A percentile compares a stretch with the other conserved stretches of the same genome.
Evolutionary conservation across 2,113 vertebrate species (phyloP).

Genomic region (Leucoraja erinaceus): DNA sequence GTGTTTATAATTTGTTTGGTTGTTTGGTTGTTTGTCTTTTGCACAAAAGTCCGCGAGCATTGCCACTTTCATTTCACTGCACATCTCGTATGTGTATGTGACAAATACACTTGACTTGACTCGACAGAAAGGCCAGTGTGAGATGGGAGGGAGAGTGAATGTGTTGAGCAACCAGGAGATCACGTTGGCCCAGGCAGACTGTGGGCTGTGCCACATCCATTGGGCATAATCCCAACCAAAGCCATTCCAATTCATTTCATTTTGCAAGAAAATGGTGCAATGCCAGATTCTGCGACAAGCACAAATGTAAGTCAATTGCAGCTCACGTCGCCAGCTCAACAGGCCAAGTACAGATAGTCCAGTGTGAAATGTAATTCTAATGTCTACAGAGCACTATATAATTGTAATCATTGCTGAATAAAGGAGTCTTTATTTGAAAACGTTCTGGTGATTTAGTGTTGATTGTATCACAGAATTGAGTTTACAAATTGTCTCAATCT

Average conservation of each 20-base stretch:
- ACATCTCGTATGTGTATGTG: no score
- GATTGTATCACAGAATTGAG: not conserved
- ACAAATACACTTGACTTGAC: no score
- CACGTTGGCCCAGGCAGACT: not conserved
- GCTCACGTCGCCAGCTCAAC: not conserved
- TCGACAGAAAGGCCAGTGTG: no score
- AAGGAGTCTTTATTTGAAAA: conserved; percentile 13
- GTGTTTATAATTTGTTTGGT: no score
- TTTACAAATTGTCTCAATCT: conserved; percentile 16
- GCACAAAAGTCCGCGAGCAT: no score
- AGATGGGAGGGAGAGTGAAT: no score
- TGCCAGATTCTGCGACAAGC: not conserved
- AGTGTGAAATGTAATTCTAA: conserved; percentile 21
- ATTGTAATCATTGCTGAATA: conserved; percentile 16
- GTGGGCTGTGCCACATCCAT: not conserved
- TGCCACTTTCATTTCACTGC: no score
- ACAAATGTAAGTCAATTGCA: not conserved
- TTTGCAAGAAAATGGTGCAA: not conserved
- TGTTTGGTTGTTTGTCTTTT: no score
- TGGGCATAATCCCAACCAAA: not conserved
- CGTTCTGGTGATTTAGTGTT: conserved; percentile 9
- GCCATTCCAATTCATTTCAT: not conserved
- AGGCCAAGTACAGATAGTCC: conserved; percentile 11
- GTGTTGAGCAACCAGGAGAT: no score
- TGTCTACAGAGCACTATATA: not conserved